Evolutionary conservation across 2,797 vertebrate genomes (phyloP), one percentile per base, ranked within the genome.

Genomic region (Gymnocypris eckloni): DNA sequence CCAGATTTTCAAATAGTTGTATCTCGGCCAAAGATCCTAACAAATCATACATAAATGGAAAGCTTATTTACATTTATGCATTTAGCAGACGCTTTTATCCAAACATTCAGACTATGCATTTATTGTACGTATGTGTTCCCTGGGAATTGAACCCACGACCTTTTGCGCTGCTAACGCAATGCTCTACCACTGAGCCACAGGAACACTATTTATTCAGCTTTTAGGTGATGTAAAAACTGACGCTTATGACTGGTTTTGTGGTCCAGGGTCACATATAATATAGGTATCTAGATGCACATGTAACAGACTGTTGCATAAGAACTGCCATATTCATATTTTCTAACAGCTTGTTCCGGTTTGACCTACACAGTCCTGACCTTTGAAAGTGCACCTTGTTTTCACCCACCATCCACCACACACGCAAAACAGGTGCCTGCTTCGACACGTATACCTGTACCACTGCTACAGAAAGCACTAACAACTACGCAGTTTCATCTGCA

Each of bases 351-450:
- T 43, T 73, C 15, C n/a, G 3, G 33, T 59, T 83, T 82, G 82
- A 87, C 54, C 81, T 20, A 43, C 50, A 39, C 33, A 84, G 41
- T 73, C 37, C 37, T 84, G 78, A 82, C 69, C 77, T 39, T 87
- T 84, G 52, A 84, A 79, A 82, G 59, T 64, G 67, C 67, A 18
- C 33, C 67, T 79, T 88, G 78, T 86, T 88, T 88, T 72, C 83
- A 28, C 59, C 75, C 52, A 81, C 56, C 45, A 43, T n/a, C 67
- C 88, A 78, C 85, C 86, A 85, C 86, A 59, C 86, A 89, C 45
- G 69, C 75, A 82, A 89, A 87, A 79, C 83, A 89, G 86, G 39
- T 80, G 79, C 86, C 77, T 86, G 88, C 86, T 33, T 69, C 33
- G 22, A 87, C 88, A 89, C 33, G 86, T 87, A 28, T 41, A 59